Evolutionary conservation across 2,113 vertebrate species (phyloP), one percentile per base, ranked within the genome.

Genomic region (Microcebus murinus): DNA sequence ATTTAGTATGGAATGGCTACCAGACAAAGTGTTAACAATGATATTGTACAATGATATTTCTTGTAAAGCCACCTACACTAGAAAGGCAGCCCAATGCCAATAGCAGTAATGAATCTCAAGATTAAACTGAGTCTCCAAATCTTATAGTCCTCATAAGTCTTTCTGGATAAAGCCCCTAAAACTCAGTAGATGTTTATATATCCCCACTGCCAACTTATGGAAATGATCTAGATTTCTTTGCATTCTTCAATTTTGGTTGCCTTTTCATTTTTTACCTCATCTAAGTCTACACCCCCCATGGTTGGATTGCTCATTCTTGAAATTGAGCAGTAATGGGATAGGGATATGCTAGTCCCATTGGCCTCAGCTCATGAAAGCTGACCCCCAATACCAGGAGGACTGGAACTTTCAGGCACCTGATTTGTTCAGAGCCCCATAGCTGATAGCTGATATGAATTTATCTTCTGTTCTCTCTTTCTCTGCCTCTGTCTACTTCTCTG

Each of bases 141-240:
- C 48, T 55, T 65, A 1, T 23, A 23, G 85, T 88, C 67, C 73
- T 81, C 39, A 14, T 73, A 45, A 84, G 10, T 34, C 5, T 80
- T 94, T 87, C 63, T 25, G 14, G 34, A 23, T 48, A 21, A 94
- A 93, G 15, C 52, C 34, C 48, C 74, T 86, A 63, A 67, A 63
- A 59, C 50, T 89, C 42, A 34, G 14, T 6, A 48, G 63, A 74
- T 74, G 25, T 8, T 39, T 48, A 18, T 21, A 14, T 27, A 14
- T 52, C 39, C 45, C 48, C 52, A 23, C 2, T 34, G 23, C 80
- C 63, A 17, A 31, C 12, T 27, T 59, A 18, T 3, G 2, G 39
- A 87, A 84, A 87, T 79, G 29, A n/a, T 92, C 74, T 95, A 70
- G 13, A 13, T 70, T 93, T 92, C 74, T 93, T 70, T 71, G 6